phyloP scores from a whole-genome alignment of 1,140 invertebrate genomes.

The Adoxophyes honmai region DNA sequence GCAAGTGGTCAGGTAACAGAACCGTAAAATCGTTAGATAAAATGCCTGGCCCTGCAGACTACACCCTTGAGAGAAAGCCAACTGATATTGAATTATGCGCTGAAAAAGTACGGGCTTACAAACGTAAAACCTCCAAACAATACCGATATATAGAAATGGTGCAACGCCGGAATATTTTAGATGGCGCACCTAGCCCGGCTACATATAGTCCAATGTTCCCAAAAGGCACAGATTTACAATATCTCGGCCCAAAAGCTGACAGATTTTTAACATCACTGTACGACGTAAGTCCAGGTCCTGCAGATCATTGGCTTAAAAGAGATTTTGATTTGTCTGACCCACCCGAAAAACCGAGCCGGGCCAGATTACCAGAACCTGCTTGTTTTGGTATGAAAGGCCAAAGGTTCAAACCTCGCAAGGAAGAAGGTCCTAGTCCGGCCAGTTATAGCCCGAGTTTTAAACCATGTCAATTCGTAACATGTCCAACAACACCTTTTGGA shows the following conservation, averaged over 20 bases:
- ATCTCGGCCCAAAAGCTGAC: slow-evolving; percentile 36
- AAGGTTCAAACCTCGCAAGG: slow-evolving; percentile 39
- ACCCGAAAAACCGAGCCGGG: slow-evolving; percentile 30
- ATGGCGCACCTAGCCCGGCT: slow-evolving; percentile 47
- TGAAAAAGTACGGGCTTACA: slow-evolving; percentile 41
- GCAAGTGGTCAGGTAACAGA: slow-evolving; percentile 42
- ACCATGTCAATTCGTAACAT: slow-evolving; percentile 30
- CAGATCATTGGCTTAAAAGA: slow-evolving; percentile 44
- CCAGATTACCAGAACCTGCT: slow-evolving; percentile 33
- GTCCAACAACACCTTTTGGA: slow-evolving; percentile 45
- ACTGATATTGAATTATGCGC: slow-evolving; percentile 30
- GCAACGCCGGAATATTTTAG: slow-evolving; percentile 43
- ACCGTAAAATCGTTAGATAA: slow-evolving; percentile 16
- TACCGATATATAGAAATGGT: slow-evolving; percentile 55
- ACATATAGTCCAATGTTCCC: slow-evolving; percentile 36
- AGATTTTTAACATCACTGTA: slow-evolving; percentile 34
- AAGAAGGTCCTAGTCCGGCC: slow-evolving; percentile 54
- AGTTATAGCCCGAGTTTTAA: slow-evolving; percentile 34
- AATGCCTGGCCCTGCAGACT: slow-evolving; percentile 51
- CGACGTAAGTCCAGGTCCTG: slow-evolving; percentile 40
- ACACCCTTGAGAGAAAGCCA: slow-evolving; percentile 33
- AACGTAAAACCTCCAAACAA: slow-evolving; percentile 49
- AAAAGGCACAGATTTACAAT: slow-evolving; percentile 36
- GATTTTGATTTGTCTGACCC: slow-evolving; percentile 39
- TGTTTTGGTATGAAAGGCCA: slow-evolving; percentile 45